Base-by-base conservation (phyloP, 92 coral and sea anemone species). In the Palythoa grandiflora region DNA sequence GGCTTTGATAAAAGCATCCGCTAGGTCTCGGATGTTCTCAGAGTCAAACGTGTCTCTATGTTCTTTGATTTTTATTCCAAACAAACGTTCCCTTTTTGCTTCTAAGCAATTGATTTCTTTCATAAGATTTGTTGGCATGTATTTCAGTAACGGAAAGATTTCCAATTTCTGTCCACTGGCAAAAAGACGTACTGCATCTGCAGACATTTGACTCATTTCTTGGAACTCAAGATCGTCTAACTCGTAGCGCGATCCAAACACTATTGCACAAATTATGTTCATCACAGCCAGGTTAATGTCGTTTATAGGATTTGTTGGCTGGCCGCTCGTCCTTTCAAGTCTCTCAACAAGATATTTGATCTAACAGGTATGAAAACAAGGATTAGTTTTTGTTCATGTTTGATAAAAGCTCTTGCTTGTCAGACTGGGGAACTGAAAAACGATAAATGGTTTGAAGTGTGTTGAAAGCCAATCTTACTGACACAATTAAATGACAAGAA, bases 1-100 rank as follows among this genome's bases (percentile, higher is more conserved):
- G 21, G 95, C 95, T 14, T 91, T 88, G 50, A 89, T 52, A 21
- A 93, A 81, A 9, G 93, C 90, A 70, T 93, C 96, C 75, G 93
- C 86, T 17, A 93, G 75, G 74, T 93, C 93, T 52, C 94, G 90
- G 83, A 80, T 60, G 15, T 66, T 47, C 2, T 72, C 92, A 38
- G 52, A 87, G 1, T 88, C 74, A 57, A 74, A 86, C 11, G 92
- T 83, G 1, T 77, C 83, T 38, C 44, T 44, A 89, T 91, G 96
- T 53, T 92, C 78, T 36, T 68, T 47, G 71, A 90, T 90, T 48
- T 79, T 79, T 11, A 63, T 73, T 21, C 52, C 71, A 1, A 90
- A 74, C 37, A 90, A 40, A 37, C 79, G 47, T 38, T 93, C 88
- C 50, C 85, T 85, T 12, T 59, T 70, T 36, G 74, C 39, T 28